These are phyloP conservation scores for Aphidius gifuensis DNA, from an alignment of 1,140 invertebrate genomes.

Conservation along the genomic window DNA sequence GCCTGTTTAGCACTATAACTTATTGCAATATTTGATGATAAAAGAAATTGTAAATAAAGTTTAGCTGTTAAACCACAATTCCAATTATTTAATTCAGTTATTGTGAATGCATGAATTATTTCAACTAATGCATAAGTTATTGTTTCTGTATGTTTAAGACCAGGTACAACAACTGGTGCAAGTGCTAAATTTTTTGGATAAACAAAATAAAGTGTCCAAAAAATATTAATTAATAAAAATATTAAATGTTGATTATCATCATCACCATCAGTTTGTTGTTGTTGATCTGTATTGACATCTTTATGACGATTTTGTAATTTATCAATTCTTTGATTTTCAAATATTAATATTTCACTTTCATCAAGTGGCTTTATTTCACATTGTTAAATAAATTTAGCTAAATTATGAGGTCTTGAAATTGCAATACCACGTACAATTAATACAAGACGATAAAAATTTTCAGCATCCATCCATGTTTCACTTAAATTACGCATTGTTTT, in stretches of 20 bases:
- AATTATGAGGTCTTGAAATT: conserved; percentile 76
- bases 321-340: conserved; percentile 38
- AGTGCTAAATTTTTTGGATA: conserved; percentile 71
- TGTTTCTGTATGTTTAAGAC: conserved; percentile 80
- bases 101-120: conserved; percentile 86
- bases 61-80: conserved; percentile 64
- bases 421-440: conserved; percentile 83
- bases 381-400: conserved; percentile 74
- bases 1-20: conserved; percentile 91
- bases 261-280: conserved; percentile 26
- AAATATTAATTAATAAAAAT: conserved; percentile 58
- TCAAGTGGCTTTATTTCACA: conserved; percentile 54
- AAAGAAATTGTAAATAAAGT: conserved; percentile 69
- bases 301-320: conserved; percentile 8
- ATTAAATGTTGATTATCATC: conserved; percentile 63
- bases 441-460: conserved; percentile 85
- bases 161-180: conserved; percentile 78
- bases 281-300: conserved; percentile 11
- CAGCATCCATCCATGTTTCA: conserved; percentile 74
- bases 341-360: conserved; percentile 50
- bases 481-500: conserved; percentile 60
- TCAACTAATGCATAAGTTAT: conserved; percentile 86
- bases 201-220: conserved; percentile 66
- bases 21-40: conserved; percentile 75
- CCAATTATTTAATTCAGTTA: conserved; percentile 60